These are phyloP conservation scores for Grus americana DNA, from an alignment of 2,113 vertebrate genomes.

Conservation along the genomic window DNA sequence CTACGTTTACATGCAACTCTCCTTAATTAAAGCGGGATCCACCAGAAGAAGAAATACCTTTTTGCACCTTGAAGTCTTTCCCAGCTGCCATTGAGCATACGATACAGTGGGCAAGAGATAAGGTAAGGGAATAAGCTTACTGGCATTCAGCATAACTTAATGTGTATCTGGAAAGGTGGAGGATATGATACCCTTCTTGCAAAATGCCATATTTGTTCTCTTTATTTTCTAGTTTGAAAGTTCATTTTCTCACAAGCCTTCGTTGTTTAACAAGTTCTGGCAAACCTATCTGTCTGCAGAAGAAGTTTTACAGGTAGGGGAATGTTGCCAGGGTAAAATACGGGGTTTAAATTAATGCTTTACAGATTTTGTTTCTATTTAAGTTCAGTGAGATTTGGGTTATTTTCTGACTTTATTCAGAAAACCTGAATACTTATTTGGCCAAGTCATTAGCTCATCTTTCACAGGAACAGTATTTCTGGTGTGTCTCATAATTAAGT, in stretches of 20 bases:
- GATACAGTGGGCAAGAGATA: conserved; percentile 98
- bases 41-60: conserved; percentile 98
- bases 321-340: not conserved
- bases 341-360: not conserved
- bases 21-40: conserved; percentile 87
- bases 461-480: not conserved
- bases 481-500: not conserved
- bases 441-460: not conserved
- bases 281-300: conserved; percentile 86
- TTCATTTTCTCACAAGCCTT: conserved; percentile 92
- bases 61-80: conserved; percentile 98
- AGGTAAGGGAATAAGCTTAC: conserved; percentile 74
- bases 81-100: conserved; percentile 97
- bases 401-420: not conserved
- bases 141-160: not conserved
- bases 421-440: not conserved
- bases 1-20: not conserved
- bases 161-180: not conserved
- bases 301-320: conserved; percentile 87
- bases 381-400: not conserved
- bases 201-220: not conserved
- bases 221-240: conserved; percentile 90
- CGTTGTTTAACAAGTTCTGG: conserved; percentile 96
- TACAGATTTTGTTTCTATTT: not conserved
- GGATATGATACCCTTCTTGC: not conserved